Percentiles rank a stretch among this genome's conserved stretches.
These are phyloP conservation scores for Epizoanthus rinbou DNA, from an alignment of 92 coral and sea anemone genomes.

Conservation along the genomic window DNA sequence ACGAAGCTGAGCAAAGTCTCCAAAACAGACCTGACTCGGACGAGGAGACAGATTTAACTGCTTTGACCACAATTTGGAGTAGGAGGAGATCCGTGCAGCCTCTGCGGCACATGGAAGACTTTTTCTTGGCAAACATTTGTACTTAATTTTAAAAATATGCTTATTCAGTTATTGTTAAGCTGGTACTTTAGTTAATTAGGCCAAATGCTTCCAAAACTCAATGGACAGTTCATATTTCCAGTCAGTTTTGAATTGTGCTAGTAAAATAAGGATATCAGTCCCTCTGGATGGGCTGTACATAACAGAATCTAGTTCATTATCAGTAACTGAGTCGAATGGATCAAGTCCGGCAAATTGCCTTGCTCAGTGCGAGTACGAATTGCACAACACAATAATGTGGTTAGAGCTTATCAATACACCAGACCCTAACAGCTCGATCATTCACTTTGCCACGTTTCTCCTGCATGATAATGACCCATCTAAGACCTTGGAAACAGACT, in stretches of 20 bases:
- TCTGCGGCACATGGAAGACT: constrained; percentile 43
- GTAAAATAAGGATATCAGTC: not conserved
- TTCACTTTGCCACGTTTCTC: no score
- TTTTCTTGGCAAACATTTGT: not conserved
- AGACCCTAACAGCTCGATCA: not conserved
- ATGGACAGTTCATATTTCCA: not conserved
- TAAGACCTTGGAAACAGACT: no score
- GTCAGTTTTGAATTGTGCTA: not conserved
- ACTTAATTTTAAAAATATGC: not conserved
- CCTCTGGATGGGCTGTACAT: not conserved
- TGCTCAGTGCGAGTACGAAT: not conserved
- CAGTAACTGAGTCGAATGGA: no score
- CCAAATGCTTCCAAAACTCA: not conserved
- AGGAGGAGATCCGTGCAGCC: constrained; percentile 44
- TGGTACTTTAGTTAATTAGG: not conserved
- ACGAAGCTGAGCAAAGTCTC: not conserved
- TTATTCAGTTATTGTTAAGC: not conserved
- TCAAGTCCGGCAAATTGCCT: no score
- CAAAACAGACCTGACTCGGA: not conserved
- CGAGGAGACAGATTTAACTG: constrained; percentile 2
- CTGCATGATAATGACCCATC: no score
- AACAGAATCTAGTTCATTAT: no score
- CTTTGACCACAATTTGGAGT: constrained; percentile 39
- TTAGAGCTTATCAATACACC: not conserved
- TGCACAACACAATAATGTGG: not conserved